Evolutionary conservation across 1,140 invertebrate genomes (phyloP), one percentile per base, ranked within the genome.

Genomic region (Campoletis sonorensis): DNA sequence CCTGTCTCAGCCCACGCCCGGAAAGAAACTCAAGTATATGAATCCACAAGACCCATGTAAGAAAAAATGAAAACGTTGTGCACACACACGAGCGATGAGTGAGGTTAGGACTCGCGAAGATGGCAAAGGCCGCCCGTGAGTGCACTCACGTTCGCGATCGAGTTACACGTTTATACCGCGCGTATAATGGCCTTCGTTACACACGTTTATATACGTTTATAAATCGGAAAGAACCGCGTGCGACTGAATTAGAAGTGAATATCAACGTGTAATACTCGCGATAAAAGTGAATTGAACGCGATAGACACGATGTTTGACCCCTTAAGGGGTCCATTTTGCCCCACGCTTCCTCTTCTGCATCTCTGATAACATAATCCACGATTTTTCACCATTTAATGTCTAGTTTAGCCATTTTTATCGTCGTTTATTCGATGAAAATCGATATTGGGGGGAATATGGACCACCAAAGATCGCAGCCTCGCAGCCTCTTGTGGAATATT

Each of bases 101-200:
- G 5, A 73, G 37, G 23, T 45, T 70, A 70, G 33, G 26, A 18
- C 30, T 0, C 4, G 26, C 16, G 27, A n/a, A 21, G 40, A 45
- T 45, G 51, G 72, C 4, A 51, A 37, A 75, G 30, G 49, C 26
- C 73, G 51, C 26, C 73, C 33, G 73, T 33, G 49, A 51, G 51
- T 58, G 73, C 54, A 61, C 73, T 77, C 73, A 77, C 73, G 73
- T 77, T 77, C 27, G 54, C 73, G 73, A 51, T 77, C 73, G 73
- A 77, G 73, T 77, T 77, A 77, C 73, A 61, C 73, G 73, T 77
- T 77, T 77, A 61, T 75, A 75, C 70, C 33, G 21, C 54, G 64
- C 73, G 72, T 75, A 75, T 54, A 75, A 75, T 75, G 58, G 72
- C 49, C 72, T 27, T 45, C 72, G 54, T 77, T 61, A 54, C 49